A percentile compares a stretch with the other conserved stretches of the same genome.
These are phyloP conservation scores for Harpagifer antarcticus DNA, from an alignment of 2,797 vertebrate genomes.

Conservation along the genomic window DNA sequence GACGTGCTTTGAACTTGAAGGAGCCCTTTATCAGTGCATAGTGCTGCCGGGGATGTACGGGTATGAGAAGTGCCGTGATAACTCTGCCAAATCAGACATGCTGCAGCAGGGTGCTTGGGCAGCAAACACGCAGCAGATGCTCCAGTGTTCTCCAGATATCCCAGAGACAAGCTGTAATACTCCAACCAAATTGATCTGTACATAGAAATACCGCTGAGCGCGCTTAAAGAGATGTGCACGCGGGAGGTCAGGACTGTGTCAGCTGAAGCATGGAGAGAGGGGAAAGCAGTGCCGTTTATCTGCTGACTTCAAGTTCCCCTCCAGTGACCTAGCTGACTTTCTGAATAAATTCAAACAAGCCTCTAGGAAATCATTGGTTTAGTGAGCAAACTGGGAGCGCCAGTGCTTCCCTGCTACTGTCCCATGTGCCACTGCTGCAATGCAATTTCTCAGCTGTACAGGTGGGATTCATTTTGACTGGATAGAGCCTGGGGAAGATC, in stretches of 20 bases:
- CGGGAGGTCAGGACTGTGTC: constrained; percentile 66
- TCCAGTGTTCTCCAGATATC: constrained; percentile 62
- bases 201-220: constrained; percentile 64
- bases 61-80: constrained; percentile 48
- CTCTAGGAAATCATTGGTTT: constrained; percentile 58
- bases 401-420: constrained; percentile 6
- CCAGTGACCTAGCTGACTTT: constrained; percentile 63
- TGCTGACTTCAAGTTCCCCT: constrained; percentile 68
- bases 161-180: constrained; percentile 55
- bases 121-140: constrained; percentile 65
- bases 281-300: constrained; percentile 52
- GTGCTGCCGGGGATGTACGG: constrained; percentile 53
- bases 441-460: constrained; percentile 38
- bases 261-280: constrained; percentile 42
- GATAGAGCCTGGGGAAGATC: constrained; percentile 13
- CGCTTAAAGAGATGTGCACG: constrained; percentile 62
- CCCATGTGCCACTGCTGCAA: neutral
- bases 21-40: constrained; percentile 63
- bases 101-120: constrained; percentile 37
- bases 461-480: constrained; percentile 35
- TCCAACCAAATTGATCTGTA: constrained; percentile 65
- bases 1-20: constrained; percentile 73
- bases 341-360: constrained; percentile 68
- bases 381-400: constrained; percentile 45
- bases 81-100: constrained; percentile 65